These are phyloP conservation scores for Baronia brevicornis DNA, from an alignment of 2,888 invertebrate genomes.

Conservation along the genomic window DNA sequence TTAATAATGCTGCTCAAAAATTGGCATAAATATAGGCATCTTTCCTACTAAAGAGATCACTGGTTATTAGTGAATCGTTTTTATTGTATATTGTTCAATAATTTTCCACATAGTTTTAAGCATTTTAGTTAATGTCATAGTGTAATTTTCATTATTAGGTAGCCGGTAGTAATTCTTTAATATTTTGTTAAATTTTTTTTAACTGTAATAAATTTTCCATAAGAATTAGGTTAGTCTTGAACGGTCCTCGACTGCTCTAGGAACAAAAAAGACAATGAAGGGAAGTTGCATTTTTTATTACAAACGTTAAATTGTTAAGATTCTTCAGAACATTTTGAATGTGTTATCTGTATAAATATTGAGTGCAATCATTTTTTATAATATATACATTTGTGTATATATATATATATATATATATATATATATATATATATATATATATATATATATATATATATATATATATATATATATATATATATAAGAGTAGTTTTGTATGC, in stretches of 20 bases:
- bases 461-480: no score
- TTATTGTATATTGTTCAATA: slow-evolving; percentile 73
- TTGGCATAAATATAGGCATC: slow-evolving; percentile 4
- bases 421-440: no score
- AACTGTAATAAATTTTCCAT: slow-evolving; percentile 59
- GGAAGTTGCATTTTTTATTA: slow-evolving; percentile 63
- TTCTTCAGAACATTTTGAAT: slow-evolving; percentile 31
- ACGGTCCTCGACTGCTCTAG: slow-evolving; percentile 55
- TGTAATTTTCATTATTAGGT: slow-evolving; percentile 70
- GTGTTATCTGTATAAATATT: slow-evolving; percentile 17
- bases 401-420: no score
- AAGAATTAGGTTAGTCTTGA: slow-evolving; percentile 63
- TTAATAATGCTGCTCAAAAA: background rate
- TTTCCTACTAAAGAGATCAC: slow-evolving; percentile 39
- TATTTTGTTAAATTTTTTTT: slow-evolving; percentile 72
- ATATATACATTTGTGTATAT: slow-evolving; percentile 3
- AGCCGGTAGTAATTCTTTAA: slow-evolving; percentile 69
- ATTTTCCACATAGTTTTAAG: slow-evolving; percentile 71
- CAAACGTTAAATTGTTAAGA: slow-evolving; percentile 37
- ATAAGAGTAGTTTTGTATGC: no score
- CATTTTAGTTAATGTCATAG: slow-evolving; percentile 68
- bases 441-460: no score
- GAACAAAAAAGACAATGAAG: slow-evolving; percentile 72
- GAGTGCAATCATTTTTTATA: slow-evolving; percentile 28
- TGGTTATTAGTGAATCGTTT: slow-evolving; percentile 70